Percentiles rank a stretch among this genome's conserved stretches.
phyloP scores from a whole-genome alignment of 2,113 vertebrate species.

The Macrotus californicus region DNA sequence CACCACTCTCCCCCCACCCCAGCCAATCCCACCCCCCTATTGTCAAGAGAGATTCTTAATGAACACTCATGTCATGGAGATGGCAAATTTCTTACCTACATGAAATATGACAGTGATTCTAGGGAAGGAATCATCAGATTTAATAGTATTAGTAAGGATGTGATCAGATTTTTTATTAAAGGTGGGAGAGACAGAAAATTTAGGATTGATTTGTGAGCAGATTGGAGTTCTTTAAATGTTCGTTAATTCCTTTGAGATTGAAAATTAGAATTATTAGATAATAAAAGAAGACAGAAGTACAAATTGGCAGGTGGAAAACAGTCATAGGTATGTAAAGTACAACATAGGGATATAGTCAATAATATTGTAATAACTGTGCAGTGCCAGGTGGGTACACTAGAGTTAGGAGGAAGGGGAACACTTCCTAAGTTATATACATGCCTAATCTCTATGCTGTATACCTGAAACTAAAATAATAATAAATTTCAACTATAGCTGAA shows the following conservation, averaged over 20 bases:
- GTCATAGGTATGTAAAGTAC: neutral
- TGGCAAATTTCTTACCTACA: neutral
- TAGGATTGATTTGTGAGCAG: neutral
- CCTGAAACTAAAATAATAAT: neutral
- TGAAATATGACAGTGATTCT: neutral
- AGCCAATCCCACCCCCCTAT: too few relatives aligned
- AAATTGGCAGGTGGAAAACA: neutral
- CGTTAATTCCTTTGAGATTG: neutral
- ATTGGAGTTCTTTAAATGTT: conserved; percentile 9
- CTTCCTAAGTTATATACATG: neutral
- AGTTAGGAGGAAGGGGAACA: neutral
- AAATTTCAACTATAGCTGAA: neutral
- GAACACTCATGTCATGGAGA: neutral
- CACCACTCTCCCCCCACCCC: too few relatives aligned
- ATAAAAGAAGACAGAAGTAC: neutral
- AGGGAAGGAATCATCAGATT: neutral
- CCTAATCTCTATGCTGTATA: neutral
- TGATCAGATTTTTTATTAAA: neutral
- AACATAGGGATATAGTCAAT: neutral
- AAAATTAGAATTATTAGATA: neutral
- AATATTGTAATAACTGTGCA: neutral
- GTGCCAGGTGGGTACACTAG: neutral
- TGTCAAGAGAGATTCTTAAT: neutral
- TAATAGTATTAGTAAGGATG: neutral
- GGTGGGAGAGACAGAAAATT: neutral